A percentile compares a stretch with the other conserved stretches of the same genome.
Evolutionary conservation across 2,888 invertebrate genomes (phyloP).

Genomic region (Heliconius sara): DNA sequence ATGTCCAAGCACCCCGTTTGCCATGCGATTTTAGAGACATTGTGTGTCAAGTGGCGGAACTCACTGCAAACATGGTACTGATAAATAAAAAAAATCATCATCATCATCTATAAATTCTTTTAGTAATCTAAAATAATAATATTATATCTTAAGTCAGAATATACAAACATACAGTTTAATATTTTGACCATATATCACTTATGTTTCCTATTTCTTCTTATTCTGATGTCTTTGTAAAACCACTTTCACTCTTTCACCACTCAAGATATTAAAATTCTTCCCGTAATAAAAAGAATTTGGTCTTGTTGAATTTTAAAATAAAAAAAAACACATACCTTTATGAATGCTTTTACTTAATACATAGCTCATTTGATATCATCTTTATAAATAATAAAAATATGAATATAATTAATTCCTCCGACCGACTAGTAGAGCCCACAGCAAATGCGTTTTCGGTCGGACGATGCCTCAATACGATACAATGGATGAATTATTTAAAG

Average conservation of each 20-base stretch:
- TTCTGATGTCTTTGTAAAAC: constrained; percentile 87
- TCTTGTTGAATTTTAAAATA: too few species aligned
- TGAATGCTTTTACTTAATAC: constrained; percentile 92
- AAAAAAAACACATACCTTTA: constrained; percentile 76
- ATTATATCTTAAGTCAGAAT: constrained; percentile 40
- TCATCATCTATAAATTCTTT: constrained; percentile 92
- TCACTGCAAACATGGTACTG: constrained; percentile 89
- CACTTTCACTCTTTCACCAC: constrained; percentile 58
- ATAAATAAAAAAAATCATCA: too few species aligned
- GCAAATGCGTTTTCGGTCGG: too few species aligned
- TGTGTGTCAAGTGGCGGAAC: too few species aligned
- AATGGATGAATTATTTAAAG: too few species aligned
- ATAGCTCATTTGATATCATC: constrained; percentile 83
- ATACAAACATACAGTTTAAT: too few species aligned
- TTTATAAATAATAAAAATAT: too few species aligned
- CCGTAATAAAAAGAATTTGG: constrained; percentile 86
- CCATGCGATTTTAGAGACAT: constrained; percentile 65
- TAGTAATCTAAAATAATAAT: constrained; percentile 79
- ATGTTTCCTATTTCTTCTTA: constrained; percentile 52
- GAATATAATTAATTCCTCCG: too few species aligned
- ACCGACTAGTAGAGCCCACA: too few species aligned
- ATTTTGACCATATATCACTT: neutral
- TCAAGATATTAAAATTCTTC: constrained; percentile 88
- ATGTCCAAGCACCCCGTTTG: too few species aligned
- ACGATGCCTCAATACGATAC: too few species aligned